phyloP scores from a whole-genome alignment of 64 coral and sea anemone species.

The Montipora efflorescens region DNA sequence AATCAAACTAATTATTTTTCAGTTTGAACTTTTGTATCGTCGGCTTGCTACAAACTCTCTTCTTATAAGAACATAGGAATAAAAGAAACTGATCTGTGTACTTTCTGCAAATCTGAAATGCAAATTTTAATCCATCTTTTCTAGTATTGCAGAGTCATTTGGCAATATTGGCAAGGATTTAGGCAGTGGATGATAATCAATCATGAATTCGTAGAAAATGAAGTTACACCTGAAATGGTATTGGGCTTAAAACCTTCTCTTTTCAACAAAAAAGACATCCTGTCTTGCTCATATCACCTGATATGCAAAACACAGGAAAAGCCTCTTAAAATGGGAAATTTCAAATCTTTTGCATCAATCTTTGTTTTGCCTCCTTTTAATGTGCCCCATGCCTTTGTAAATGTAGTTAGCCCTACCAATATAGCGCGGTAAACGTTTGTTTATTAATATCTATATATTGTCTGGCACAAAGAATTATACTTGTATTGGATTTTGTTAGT shows the following conservation, averaged over 20 bases:
- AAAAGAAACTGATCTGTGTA: background rate
- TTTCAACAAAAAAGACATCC: background rate
- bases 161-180: background rate
- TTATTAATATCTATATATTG: too few species aligned
- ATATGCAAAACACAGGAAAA: constrained; percentile 3
- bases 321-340: background rate
- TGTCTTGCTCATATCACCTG: background rate
- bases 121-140: constrained; percentile 33
- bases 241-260: background rate
- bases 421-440: too few species aligned
- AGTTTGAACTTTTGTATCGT: constrained; percentile 41
- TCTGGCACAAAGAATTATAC: too few species aligned
- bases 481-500: too few species aligned
- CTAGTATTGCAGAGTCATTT: background rate
- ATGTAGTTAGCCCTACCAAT: too few species aligned
- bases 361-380: background rate
- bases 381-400: too few species aligned
- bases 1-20: constrained; percentile 28
- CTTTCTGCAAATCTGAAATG: constrained; percentile 22
- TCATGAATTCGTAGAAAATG: background rate
- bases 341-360: background rate
- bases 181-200: background rate
- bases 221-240: background rate
- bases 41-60: constrained; percentile 30
- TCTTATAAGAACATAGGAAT: constrained; percentile 11